These are phyloP conservation scores for Cromileptes altivelis DNA, from an alignment of 2,113 vertebrate genomes.

Conservation along the genomic window DNA sequence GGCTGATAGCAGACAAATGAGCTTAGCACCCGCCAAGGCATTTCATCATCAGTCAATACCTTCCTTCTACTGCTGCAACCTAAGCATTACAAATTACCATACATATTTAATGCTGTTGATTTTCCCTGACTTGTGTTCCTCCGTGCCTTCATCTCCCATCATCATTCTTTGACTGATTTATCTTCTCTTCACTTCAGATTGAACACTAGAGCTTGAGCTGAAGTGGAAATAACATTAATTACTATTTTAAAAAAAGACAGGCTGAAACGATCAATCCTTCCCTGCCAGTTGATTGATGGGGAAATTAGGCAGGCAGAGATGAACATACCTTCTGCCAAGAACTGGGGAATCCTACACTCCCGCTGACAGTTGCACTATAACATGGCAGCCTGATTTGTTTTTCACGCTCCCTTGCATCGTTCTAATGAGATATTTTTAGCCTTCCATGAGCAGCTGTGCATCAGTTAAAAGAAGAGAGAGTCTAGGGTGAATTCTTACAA, in stretches of 20 bases:
- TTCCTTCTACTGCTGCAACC: neutral
- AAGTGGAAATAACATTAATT: conserved; percentile 17
- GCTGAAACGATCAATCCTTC: neutral
- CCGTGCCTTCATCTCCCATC: too few relatives aligned
- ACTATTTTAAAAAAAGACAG: neutral
- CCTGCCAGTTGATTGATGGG: conserved; percentile 22
- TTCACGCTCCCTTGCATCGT: conserved; percentile 48
- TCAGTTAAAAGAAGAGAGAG: conserved; percentile 26
- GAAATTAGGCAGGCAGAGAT: conserved; percentile 39
- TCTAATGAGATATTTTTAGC: conserved; percentile 75
- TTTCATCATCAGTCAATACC: conserved; percentile 38
- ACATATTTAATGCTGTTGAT: conserved; percentile 32
- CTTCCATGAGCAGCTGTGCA: conserved; percentile 58
- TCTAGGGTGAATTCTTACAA: conserved; percentile 31
- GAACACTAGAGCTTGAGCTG: neutral
- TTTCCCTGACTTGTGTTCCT: conserved; percentile 18
- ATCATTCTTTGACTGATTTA: neutral
- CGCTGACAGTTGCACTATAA: conserved; percentile 48
- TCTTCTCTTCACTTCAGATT: neutral
- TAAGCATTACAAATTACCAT: neutral
- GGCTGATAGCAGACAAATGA: conserved; percentile 42
- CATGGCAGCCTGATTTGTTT: conserved; percentile 56
- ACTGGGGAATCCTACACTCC: conserved; percentile 37
- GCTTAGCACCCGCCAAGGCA: conserved; percentile 9
- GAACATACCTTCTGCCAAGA: conserved; percentile 30